Evolutionary conservation across 2,797 vertebrate species (phyloP).

Genomic region (Anguilla megastoma): DNA sequence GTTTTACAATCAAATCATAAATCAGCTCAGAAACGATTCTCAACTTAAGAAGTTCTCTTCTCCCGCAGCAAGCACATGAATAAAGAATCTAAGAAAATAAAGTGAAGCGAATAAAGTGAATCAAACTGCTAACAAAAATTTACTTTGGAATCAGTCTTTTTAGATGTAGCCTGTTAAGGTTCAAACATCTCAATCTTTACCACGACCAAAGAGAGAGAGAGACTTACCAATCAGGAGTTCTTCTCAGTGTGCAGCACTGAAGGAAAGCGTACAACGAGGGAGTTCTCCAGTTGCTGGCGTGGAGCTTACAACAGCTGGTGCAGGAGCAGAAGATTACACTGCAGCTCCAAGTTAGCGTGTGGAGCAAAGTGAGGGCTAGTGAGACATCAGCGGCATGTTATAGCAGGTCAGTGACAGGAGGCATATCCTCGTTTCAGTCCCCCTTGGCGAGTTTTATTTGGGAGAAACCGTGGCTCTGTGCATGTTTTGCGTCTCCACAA

Average conservation of each 20-base stretch:
- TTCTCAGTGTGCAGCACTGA: conserved; percentile 32
- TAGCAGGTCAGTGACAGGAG: conserved; percentile 46
- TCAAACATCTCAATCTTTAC: conserved; percentile 20
- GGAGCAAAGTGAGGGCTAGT: conserved; percentile 39
- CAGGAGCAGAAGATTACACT: conserved; percentile 48
- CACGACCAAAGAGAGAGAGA: conserved; percentile 6
- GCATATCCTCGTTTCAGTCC: conserved; percentile 55
- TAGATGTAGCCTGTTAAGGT: neutral
- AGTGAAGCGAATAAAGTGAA: neutral
- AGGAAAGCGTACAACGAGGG: conserved; percentile 32
- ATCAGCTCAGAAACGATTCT: neutral
- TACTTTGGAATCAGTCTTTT: neutral
- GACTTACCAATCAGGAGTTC: conserved; percentile 54
- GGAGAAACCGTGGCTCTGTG: conserved; percentile 64
- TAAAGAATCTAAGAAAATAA: neutral
- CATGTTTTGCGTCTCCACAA: conserved; percentile 70
- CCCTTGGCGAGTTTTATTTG: conserved; percentile 54
- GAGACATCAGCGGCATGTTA: conserved; percentile 38
- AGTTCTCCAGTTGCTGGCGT: conserved; percentile 40
- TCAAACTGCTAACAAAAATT: neutral
- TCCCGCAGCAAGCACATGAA: neutral
- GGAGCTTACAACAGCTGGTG: conserved; percentile 48
- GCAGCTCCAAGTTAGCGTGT: conserved; percentile 22
- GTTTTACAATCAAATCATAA: neutral
- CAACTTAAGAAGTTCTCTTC: neutral